Base-by-base conservation (phyloP, 2,113 vertebrate species). In the Hystrix brachyura region DNA sequence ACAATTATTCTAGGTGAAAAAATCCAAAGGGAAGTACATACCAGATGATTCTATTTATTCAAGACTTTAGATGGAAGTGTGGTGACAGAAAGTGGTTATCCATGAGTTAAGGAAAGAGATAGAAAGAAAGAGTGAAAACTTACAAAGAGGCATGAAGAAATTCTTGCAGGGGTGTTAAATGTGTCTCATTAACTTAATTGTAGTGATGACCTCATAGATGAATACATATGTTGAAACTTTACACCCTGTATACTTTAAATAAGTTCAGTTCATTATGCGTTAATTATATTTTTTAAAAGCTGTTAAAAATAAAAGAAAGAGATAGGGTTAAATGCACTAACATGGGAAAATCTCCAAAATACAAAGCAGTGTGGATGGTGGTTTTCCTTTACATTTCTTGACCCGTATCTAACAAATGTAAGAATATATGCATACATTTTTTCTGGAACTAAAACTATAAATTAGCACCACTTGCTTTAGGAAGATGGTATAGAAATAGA, bases 251-350 rank as follows among this genome's bases (percentile, higher is more conserved):
- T 67, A 64, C 25, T 89, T 94, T 93, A 80, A 95, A 78, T 29
- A 59, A 55, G 8, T 59, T 15, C 13, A 55, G 18, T 79, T 94
- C 53, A 87, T 91, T 91, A 60, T 38, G 80, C 64, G 57, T 62
- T 29, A 78, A 91, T 14, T 27, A 27, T 25, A 88, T 3, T 0
- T 83, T 57, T 74, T 74, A 55, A 90, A 82, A 93, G 17, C 59
- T 90, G n/a, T 92, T 69, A 76, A 91, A 93, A 84, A 55, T 74
- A 10, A 79, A 71, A 76, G 34, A 87, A 94, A 87, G 17, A 62
- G 9, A 9, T 86, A 53, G 38, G 11, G 76, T 13, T 25, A 29
- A 87, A 48, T 29, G 27, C 27, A 9, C 38, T 18, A 3, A 72
- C 18, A 55, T 72, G 34, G 53, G 48, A 87, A 94, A 72, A 46